Evolutionary conservation across 2,797 vertebrate genomes (phyloP).

Genomic region (Lophotriccus pileatus): DNA sequence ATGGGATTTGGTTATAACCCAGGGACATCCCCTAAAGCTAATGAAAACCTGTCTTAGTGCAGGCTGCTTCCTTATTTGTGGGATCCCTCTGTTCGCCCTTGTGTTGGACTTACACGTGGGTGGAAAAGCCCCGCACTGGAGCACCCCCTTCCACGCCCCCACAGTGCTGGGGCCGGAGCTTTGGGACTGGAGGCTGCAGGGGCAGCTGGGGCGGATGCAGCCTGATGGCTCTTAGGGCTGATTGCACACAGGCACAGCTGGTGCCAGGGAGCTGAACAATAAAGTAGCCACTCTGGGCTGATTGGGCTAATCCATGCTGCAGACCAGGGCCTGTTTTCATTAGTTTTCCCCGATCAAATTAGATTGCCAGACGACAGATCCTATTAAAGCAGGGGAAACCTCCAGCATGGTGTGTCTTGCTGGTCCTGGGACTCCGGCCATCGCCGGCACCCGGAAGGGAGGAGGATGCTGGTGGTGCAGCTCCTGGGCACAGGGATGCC

Average conservation of each 20-base stretch:
- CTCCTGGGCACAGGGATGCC: background rate
- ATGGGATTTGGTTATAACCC: background rate
- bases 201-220: constrained; percentile 71
- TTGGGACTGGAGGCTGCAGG: background rate
- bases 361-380: constrained; percentile 53
- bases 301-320: constrained; percentile 34
- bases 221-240: constrained; percentile 49
- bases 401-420: background rate
- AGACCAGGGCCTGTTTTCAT: background rate
- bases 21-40: background rate
- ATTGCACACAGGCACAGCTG: constrained; percentile 67
- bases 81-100: background rate
- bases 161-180: background rate
- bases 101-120: fast-evolving
- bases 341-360: constrained; percentile 61
- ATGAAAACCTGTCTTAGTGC: background rate
- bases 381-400: constrained; percentile 55
- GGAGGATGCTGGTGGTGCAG: background rate
- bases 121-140: background rate
- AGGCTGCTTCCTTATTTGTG: background rate
- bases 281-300: constrained; percentile 35
- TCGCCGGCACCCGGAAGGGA: fast-evolving
- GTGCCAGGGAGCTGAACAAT: constrained; percentile 65
- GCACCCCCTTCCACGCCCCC: background rate
- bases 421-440: background rate